Percentiles rank a stretch among this genome's conserved stretches.
phyloP scores from a whole-genome alignment of 2,888 invertebrate genomes.

The Pseudoips prasinana region DNA sequence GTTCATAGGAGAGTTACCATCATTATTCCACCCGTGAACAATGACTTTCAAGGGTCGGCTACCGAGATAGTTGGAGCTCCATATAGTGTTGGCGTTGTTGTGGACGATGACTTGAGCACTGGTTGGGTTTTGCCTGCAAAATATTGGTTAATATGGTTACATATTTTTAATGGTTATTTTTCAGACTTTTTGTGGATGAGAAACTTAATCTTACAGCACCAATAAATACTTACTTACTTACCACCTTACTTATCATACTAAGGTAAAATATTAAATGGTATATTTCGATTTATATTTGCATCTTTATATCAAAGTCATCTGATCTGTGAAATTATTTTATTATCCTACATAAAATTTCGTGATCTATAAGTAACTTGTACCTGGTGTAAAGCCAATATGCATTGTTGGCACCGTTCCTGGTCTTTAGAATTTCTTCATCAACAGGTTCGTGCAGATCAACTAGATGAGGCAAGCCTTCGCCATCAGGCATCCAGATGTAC shows the following conservation, averaged over 20 bases:
- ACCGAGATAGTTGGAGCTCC: conserved; percentile 44
- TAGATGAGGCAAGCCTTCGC: conserved; percentile 42
- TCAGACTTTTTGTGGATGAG: too few relatives aligned
- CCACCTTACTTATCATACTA: too few relatives aligned
- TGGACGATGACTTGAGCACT: conserved; percentile 39
- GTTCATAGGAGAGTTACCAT: conserved; percentile 47
- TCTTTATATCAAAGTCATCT: too few relatives aligned
- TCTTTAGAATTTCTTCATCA: conserved; percentile 21
- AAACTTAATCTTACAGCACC: too few relatives aligned
- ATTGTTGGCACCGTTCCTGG: conserved; percentile 46
- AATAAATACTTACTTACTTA: too few relatives aligned
- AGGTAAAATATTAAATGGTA: too few relatives aligned
- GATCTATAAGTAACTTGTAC: too few relatives aligned
- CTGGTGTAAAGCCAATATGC: conserved; percentile 55
- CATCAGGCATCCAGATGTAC: conserved; percentile 56
- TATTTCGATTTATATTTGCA: not conserved
- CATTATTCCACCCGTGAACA: conserved; percentile 59
- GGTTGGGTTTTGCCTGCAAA: conserved; percentile 44
- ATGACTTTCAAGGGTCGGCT: conserved; percentile 47
- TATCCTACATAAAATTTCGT: too few relatives aligned
- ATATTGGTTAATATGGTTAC: too few relatives aligned
- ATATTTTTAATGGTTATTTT: too few relatives aligned
- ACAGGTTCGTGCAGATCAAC: conserved; percentile 45
- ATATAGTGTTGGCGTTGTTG: conserved; percentile 41
- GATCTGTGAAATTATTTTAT: too few relatives aligned